Evolutionary conservation across 2,888 invertebrate species (phyloP).

Genomic region (Ennomos erosarius): DNA sequence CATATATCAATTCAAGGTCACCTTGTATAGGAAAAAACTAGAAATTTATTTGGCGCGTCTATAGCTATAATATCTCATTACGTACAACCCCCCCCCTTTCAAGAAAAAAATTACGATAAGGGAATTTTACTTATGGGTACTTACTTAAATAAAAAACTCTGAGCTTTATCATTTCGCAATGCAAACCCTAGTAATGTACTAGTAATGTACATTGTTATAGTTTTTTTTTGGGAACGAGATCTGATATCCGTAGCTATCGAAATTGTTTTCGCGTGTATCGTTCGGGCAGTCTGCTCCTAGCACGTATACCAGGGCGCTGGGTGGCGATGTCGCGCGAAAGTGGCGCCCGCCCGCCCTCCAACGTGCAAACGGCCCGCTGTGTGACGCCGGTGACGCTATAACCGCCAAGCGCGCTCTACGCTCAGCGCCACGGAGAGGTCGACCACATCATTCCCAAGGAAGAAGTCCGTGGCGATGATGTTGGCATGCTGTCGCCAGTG

Average conservation of each 20-base stretch:
- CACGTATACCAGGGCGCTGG: slow-evolving; percentile 62
- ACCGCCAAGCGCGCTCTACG: slow-evolving; percentile 67
- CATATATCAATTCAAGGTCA: too few relatives aligned
- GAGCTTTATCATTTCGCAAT: slow-evolving; percentile 63
- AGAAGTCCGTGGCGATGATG: slow-evolving; percentile 90
- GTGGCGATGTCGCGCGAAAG: slow-evolving; percentile 46
- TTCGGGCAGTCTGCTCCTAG: slow-evolving; percentile 43
- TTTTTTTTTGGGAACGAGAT: too few relatives aligned
- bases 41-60: too few relatives aligned
- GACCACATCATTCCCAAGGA: slow-evolving; percentile 89
- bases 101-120: too few relatives aligned
- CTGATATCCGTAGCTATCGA: slow-evolving; percentile 3
- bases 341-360: slow-evolving; percentile 30
- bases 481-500: slow-evolving; percentile 89
- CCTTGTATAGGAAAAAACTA: too few relatives aligned
- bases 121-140: too few relatives aligned
- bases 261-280: slow-evolving; percentile 36
- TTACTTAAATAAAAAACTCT: too few relatives aligned
- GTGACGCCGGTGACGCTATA: slow-evolving; percentile 69
- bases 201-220: too few relatives aligned
- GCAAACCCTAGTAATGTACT: slow-evolving; percentile 3
- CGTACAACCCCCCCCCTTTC: too few relatives aligned
- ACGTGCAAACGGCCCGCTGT: slow-evolving; percentile 69
- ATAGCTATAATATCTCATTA: too few relatives aligned
- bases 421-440: slow-evolving; percentile 87